Percentiles rank a stretch among this genome's conserved stretches.
These are phyloP conservation scores for Lagopus muta DNA, from an alignment of 2,113 vertebrate species.

Conservation along the genomic window DNA sequence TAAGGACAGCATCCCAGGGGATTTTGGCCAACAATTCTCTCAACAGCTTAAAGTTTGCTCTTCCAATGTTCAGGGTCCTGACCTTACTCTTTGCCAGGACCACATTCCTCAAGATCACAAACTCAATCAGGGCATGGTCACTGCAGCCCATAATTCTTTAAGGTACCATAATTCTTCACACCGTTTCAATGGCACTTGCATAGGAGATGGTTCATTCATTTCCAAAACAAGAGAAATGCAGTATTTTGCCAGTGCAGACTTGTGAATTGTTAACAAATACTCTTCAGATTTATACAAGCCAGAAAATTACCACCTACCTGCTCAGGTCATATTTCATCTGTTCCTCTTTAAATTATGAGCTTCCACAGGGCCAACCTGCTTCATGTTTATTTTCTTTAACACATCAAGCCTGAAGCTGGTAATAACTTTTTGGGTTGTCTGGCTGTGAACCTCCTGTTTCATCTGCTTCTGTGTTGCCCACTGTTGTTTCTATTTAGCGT, in stretches of 20 bases:
- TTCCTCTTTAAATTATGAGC: constrained; percentile 47
- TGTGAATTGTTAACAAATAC: constrained; percentile 41
- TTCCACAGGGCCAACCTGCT: constrained; percentile 46
- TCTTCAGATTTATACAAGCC: constrained; percentile 65
- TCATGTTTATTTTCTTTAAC: constrained; percentile 66
- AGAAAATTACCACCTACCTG: constrained; percentile 45
- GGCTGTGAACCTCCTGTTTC: constrained; percentile 57
- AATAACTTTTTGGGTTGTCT: constrained; percentile 44
- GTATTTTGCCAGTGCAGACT: constrained; percentile 52
- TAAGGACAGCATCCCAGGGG: too few species aligned
- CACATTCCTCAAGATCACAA: too few species aligned
- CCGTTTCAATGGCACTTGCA: background rate
- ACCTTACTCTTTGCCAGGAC: too few species aligned
- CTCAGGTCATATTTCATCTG: constrained; percentile 59
- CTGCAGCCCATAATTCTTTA: too few species aligned
- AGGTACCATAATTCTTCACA: background rate
- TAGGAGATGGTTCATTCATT: constrained; percentile 35
- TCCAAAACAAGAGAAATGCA: background rate
- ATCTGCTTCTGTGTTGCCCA: constrained; percentile 35
- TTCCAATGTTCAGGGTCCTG: too few species aligned
- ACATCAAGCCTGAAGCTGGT: constrained; percentile 58
- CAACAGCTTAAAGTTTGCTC: too few species aligned
- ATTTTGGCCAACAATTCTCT: too few species aligned
- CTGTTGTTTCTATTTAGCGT: constrained; percentile 2
- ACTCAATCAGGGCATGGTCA: too few species aligned